These are phyloP conservation scores for Pogoniulus pusillus DNA, from an alignment of 2,797 vertebrate species.

Conservation along the genomic window DNA sequence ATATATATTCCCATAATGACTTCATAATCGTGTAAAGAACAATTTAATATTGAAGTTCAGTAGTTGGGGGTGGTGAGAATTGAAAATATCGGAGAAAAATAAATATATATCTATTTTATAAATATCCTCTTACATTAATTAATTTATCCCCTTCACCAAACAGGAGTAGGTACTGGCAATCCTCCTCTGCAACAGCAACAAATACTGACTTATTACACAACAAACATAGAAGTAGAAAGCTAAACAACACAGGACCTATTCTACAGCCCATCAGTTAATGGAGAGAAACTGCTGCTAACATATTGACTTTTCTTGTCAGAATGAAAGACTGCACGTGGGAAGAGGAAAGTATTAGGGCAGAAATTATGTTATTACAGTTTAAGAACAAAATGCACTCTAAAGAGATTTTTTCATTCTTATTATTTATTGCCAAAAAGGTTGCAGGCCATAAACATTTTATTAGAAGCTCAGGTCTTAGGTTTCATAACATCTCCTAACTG, in stretches of 20 bases:
- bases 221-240: not conserved
- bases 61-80: too few relatives aligned
- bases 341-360: not conserved
- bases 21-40: too few relatives aligned
- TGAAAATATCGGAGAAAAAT: too few relatives aligned
- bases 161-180: too few relatives aligned
- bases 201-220: not conserved
- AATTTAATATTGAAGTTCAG: too few relatives aligned
- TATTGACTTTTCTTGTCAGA: not conserved
- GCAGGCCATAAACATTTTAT: slow-evolving; percentile 21
- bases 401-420: not conserved
- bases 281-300: not conserved
- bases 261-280: not conserved
- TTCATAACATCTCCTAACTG: slow-evolving; percentile 6
- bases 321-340: not conserved
- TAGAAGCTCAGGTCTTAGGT: slow-evolving; percentile 3
- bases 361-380: not conserved
- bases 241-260: not conserved
- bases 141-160: too few relatives aligned
- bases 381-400: not conserved
- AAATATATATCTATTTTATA: too few relatives aligned
- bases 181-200: too few relatives aligned
- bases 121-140: too few relatives aligned
- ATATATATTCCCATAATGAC: too few relatives aligned
- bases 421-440: slow-evolving; percentile 4